A percentile compares a stretch with the other conserved stretches of the same genome.
These are phyloP conservation scores for Saxicola maurus DNA, from an alignment of 2,797 vertebrate species.

Conservation along the genomic window DNA sequence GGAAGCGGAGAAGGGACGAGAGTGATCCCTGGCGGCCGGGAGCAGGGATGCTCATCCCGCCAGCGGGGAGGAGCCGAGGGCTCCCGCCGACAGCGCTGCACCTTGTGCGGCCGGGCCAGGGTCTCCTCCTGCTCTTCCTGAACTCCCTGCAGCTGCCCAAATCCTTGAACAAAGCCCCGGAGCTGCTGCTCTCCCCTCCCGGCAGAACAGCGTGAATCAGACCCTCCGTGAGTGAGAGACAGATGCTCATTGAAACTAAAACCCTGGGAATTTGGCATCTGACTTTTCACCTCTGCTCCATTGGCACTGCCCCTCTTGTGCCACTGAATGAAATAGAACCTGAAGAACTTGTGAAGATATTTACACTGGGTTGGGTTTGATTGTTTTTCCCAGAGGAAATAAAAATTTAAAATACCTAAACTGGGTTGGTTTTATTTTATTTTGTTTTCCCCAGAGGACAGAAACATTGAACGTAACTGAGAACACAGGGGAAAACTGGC, in stretches of 20 bases:
- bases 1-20: neutral
- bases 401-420: neutral
- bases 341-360: neutral
- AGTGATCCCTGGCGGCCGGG: neutral
- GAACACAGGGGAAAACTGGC: neutral
- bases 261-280: neutral
- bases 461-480: rapidly evolving
- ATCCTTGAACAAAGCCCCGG: neutral
- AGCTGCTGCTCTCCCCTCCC: neutral
- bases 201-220: neutral
- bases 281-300: neutral
- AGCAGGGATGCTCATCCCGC: neutral
- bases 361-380: neutral
- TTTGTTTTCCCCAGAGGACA: neutral
- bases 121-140: neutral
- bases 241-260: neutral
- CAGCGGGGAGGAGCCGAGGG: neutral
- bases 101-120: neutral
- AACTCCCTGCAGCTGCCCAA: neutral
- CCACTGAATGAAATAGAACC: rapidly evolving
- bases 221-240: rapidly evolving
- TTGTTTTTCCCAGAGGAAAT: neutral
- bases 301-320: neutral
- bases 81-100: neutral
- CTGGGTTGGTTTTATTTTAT: neutral